Evolutionary conservation across 2,888 invertebrate genomes (phyloP), one percentile per base, ranked within the genome.

Genomic region (Arrhopalites spinosus): DNA sequence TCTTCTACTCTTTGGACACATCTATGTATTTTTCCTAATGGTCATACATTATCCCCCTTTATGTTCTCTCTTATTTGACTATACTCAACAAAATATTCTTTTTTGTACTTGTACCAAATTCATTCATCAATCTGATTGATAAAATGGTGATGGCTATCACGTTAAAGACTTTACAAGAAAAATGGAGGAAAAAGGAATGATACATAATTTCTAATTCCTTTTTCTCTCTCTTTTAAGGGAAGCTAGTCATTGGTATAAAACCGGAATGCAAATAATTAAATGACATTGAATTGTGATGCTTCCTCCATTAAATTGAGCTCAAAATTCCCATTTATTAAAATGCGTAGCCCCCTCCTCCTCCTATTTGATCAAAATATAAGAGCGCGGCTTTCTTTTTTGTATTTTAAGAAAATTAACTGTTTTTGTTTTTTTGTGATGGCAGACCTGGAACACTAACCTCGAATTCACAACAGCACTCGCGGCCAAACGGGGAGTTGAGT

Each of bases 401-500:
- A n/a, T 36, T 36, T 36, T 36, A 36, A 36, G 11, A 36, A 36
- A 43, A 8, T 23, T 68, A 68, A 50, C n/a, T 27, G 27, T 27
- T 36, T 17, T 29, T 50, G 11, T 64, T 64, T 29, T 7, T 47
- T 47, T 50, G 11, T n/a, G 17, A 50, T 75, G 73, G 11, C 77
- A 81, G 81, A 73, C 78, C 81, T 11, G 77, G 76, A 2, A 75
- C 78, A 50, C 77, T 79, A 61, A 67, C 56, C n/a, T n/a, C 72
- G 23, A 74, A 67, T 27, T 56, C 73, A 73, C 80, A 27, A 70
- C 78, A 29, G 29, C 25, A 45, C 67, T 23, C 66, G 11, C 70
- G 71, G 2, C 63, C 78, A 20, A 81, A 81, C 72, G 80, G 80
- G 36, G 82, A 82, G 36, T 77, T 81, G 74, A 78, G 76, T 66